Percentiles rank a stretch among this genome's conserved stretches.
These are phyloP conservation scores for Oryzias javanicus DNA, from an alignment of 2,113 vertebrate genomes.

Conservation along the genomic window DNA sequence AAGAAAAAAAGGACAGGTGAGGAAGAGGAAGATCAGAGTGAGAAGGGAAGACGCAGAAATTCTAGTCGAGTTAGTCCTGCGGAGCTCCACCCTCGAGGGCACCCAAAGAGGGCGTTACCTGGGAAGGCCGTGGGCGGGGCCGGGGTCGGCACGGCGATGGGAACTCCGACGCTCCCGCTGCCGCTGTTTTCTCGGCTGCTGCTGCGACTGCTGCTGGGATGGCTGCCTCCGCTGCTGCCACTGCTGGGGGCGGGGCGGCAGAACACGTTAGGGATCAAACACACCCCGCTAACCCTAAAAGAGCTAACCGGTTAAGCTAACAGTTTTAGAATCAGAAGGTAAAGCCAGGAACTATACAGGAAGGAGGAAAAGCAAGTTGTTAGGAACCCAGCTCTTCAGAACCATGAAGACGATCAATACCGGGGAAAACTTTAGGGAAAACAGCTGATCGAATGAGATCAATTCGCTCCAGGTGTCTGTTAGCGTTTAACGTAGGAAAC, in stretches of 20 bases:
- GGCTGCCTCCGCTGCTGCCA: slow-evolving; percentile 95
- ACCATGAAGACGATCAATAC: too few species aligned
- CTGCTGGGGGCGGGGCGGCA: slow-evolving; percentile 82
- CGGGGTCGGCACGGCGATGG: slow-evolving; percentile 94
- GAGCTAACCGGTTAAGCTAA: background rate
- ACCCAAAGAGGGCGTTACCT: slow-evolving; percentile 75
- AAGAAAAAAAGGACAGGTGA: slow-evolving; percentile 27
- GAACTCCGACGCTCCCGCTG: slow-evolving; percentile 96
- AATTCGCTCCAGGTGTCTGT: too few species aligned
- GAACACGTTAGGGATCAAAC: slow-evolving; percentile 27
- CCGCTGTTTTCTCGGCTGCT: slow-evolving; percentile 99
- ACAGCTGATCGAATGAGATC: too few species aligned
- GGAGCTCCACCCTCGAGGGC: background rate
- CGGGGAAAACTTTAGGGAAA: too few species aligned
- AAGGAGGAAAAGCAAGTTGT: too few species aligned
- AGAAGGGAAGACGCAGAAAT: slow-evolving; percentile 16
- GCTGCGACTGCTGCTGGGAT: slow-evolving; percentile 97
- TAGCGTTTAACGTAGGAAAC: too few species aligned
- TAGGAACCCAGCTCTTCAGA: too few species aligned
- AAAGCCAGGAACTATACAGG: too few species aligned
- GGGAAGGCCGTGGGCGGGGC: slow-evolving; percentile 94
- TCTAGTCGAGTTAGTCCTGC: slow-evolving; percentile 31
- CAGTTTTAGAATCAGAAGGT: too few species aligned
- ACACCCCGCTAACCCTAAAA: background rate
- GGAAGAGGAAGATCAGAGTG: slow-evolving; percentile 34